Evolutionary conservation across 2,113 vertebrate genomes (phyloP).

Genomic region (Scomber colias): DNA sequence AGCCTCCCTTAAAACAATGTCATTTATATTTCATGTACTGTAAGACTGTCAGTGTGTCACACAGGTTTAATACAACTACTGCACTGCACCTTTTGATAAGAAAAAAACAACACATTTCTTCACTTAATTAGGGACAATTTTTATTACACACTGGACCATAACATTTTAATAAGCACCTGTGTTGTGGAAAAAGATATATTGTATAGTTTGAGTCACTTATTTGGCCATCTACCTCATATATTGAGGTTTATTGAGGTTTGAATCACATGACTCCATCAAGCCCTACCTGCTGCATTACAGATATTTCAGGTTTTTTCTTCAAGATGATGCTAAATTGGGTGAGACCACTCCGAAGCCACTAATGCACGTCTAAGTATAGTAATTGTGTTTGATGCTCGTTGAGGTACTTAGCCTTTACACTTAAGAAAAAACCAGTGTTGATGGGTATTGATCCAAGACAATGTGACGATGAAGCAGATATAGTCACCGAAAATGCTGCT

Average conservation of each 20-base stretch:
- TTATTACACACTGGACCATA: background rate
- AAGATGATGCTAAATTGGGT: slow-evolving; percentile 57
- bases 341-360: slow-evolving; percentile 68
- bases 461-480: slow-evolving; percentile 31
- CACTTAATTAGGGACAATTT: too few relatives aligned
- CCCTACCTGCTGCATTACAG: background rate
- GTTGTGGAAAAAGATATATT: background rate
- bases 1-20: too few relatives aligned
- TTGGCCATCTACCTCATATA: background rate
- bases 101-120: too few relatives aligned
- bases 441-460: slow-evolving; percentile 71
- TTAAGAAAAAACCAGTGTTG: slow-evolving; percentile 57
- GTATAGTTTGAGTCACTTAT: slow-evolving; percentile 14
- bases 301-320: background rate
- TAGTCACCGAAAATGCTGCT: slow-evolving; percentile 24
- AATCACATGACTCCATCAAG: slow-evolving; percentile 34
- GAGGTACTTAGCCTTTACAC: slow-evolving; percentile 65
- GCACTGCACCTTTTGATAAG: too few relatives aligned
- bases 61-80: too few relatives aligned
- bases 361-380: slow-evolving; percentile 52
- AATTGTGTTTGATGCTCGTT: slow-evolving; percentile 59
- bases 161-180: background rate
- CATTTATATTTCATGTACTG: background rate
- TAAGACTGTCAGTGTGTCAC: too few relatives aligned
- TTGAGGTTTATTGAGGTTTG: slow-evolving; percentile 22